These are phyloP conservation scores for Drosophila tripunctata DNA, from an alignment of 2,888 invertebrate species.

Conservation along the genomic window DNA sequence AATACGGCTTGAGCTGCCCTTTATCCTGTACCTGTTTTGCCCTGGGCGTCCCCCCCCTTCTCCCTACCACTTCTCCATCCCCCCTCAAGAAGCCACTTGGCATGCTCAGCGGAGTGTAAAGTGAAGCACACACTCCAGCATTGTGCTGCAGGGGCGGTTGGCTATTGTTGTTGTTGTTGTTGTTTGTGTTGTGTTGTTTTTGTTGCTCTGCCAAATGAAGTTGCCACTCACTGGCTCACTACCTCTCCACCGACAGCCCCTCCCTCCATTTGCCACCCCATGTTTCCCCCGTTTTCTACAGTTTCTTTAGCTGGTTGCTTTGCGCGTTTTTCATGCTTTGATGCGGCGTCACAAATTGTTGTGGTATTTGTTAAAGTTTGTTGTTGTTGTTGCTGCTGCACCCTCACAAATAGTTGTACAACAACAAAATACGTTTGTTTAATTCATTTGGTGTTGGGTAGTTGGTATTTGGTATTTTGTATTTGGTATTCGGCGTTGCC, in stretches of 20 bases:
- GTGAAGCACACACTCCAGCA: slow-evolving; percentile 34
- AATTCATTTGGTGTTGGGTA: slow-evolving; percentile 47
- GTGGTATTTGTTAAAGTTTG: slow-evolving; percentile 71
- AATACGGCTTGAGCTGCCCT: slow-evolving; percentile 38
- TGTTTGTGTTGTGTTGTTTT: too few relatives aligned
- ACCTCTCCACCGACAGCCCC: background rate
- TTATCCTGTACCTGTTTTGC: slow-evolving; percentile 15
- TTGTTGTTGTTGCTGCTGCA: slow-evolving; percentile 22
- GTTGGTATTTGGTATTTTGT: slow-evolving; percentile 32
- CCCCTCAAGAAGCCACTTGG: slow-evolving; percentile 66
- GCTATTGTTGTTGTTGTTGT: too few relatives aligned
- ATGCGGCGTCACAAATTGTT: slow-evolving; percentile 81
- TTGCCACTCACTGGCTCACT: slow-evolving; percentile 41
- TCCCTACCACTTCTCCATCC: background rate
- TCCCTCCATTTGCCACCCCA: background rate
- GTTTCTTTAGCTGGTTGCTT: slow-evolving; percentile 59
- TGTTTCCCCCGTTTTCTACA: slow-evolving; percentile 43
- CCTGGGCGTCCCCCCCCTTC: background rate
- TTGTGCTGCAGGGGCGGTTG: background rate
- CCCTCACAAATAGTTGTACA: slow-evolving; percentile 61
- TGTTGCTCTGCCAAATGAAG: slow-evolving; percentile 54
- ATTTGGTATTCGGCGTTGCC: slow-evolving; percentile 30
- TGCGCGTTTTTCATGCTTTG: slow-evolving; percentile 77
- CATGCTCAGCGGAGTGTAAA: slow-evolving; percentile 79
- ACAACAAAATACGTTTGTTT: slow-evolving; percentile 51